Evolutionary conservation across 1,140 invertebrate genomes (phyloP).

Genomic region (Atta cephalotes): DNA sequence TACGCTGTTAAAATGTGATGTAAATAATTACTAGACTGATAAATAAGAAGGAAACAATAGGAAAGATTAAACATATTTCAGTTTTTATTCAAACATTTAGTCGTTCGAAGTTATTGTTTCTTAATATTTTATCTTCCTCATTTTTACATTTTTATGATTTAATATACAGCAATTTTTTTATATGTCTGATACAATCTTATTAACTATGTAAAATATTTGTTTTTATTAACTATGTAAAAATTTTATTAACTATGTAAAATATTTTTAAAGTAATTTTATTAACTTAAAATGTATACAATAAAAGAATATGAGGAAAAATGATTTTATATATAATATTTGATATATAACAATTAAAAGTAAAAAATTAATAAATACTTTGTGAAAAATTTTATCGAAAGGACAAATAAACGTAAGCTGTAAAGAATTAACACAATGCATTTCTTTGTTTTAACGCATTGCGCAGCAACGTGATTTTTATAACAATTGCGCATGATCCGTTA

Average conservation of each 20-base stretch:
- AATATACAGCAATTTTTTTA: background rate
- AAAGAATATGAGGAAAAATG: conserved; percentile 7
- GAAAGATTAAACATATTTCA: conserved; percentile 35
- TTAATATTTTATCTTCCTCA: background rate
- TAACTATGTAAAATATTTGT: background rate
- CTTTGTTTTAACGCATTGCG: conserved; percentile 74
- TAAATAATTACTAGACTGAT: background rate
- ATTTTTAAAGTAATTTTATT: conserved; percentile 31
- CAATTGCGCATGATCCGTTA: conserved; percentile 76
- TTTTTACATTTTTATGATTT: background rate
- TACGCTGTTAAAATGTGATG: background rate
- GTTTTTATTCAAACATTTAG: background rate
- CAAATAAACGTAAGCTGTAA: conserved; percentile 40
- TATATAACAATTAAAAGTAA: background rate
- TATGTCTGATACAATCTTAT: background rate
- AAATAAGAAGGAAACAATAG: background rate
- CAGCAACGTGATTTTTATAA: conserved; percentile 80
- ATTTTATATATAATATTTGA: conserved; percentile 32
- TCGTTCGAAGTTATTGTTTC: background rate
- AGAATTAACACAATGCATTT: conserved; percentile 70
- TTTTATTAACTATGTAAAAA: background rate
- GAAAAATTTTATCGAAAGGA: conserved; percentile 22
- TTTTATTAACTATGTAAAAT: background rate
- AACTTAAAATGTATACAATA: conserved; percentile 1
- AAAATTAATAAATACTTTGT: conserved; percentile 9